Evolutionary conservation across 2,888 invertebrate species (phyloP).

Genomic region (Gisinianus flammeolus): DNA sequence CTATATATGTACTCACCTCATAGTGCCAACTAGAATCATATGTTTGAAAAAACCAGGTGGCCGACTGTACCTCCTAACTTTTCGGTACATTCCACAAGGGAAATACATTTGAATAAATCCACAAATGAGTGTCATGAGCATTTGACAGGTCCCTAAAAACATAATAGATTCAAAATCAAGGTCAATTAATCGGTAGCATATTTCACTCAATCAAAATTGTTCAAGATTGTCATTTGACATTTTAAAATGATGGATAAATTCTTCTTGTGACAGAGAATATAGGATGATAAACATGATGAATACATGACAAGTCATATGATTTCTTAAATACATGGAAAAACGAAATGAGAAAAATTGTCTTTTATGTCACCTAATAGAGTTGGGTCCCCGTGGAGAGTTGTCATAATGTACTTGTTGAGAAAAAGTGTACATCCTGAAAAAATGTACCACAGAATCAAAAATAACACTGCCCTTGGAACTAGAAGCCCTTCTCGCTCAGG

Average conservation of each 20-base stretch:
- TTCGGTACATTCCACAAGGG: conserved; percentile 75
- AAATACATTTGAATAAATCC: conserved; percentile 77
- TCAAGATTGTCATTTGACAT: not conserved
- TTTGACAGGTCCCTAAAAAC: conserved; percentile 73
- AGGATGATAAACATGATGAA: not conserved
- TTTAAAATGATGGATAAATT: not conserved
- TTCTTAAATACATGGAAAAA: not conserved
- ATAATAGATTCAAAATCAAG: no score
- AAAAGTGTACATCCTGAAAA: conserved; percentile 79
- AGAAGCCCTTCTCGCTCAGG: conserved; percentile 63
- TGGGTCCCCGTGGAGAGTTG: conserved; percentile 75
- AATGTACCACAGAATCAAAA: conserved; percentile 74
- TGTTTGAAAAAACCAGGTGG: conserved; percentile 75
- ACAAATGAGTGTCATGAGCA: conserved; percentile 75
- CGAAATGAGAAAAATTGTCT: not conserved
- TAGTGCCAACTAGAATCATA: conserved; percentile 75
- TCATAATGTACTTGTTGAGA: conserved; percentile 75
- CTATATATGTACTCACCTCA: conserved; percentile 65
- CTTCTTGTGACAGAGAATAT: not conserved
- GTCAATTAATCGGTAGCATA: no score
- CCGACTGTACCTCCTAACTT: conserved; percentile 66
- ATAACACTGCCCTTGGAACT: conserved; percentile 68
- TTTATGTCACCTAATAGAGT: conserved; percentile 70
- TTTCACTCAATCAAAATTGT: no score
- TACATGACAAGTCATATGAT: not conserved